Base-by-base conservation (phyloP, 2,888 invertebrate genomes). In the Papilio demoleus region DNA sequence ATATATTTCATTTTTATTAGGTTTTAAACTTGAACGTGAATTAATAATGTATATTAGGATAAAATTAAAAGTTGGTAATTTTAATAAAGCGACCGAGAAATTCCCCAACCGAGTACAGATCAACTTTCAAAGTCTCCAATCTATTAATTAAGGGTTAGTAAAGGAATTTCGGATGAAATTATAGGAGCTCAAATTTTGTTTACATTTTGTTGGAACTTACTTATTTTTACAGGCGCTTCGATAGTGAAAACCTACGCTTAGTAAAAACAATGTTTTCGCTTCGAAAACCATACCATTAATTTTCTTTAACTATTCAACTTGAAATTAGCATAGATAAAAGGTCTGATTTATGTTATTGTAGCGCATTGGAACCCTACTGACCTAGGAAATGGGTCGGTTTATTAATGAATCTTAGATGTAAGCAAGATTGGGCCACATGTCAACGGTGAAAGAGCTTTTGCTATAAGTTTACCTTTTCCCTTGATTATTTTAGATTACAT, bases 261-360 rank as follows among this genome's bases (percentile, higher is more conserved):
- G 40, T 65, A 42, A 59, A 66, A 47, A 22, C 27, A 27, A 45
- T 31, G 8, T 6, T 45, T 61, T 40, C 17, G 38, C 14, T 40
- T 42, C 9, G 14, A 47, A 63, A 34, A 36, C 4, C n/a, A n/a
- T 19, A 50, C 36, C 36, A 22, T 63, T 36, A 19, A 47, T 38
- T 38, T 38, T 6, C 36, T 36, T 63, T 36, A 63, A 50, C 50
- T 63, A 63, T 34, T 50, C 50, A 50, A 50, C n/a, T 14, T n/a
- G 11, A 63, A 50, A 50, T 63, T 63, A 63, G 9, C 50, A 63
- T 63, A 63, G 50, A 63, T 63, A 63, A 50, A n/a, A 24, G 24
- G 9, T 31, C 17, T 50, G 63, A 63, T 63, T 34, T 22, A 63
- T 6, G 47, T 11, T 34, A 34, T 19, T 14, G 50, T 24, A 19